Conservation (phyloP, 2,888 invertebrate species). For the Poecilus cupreus region DNA sequence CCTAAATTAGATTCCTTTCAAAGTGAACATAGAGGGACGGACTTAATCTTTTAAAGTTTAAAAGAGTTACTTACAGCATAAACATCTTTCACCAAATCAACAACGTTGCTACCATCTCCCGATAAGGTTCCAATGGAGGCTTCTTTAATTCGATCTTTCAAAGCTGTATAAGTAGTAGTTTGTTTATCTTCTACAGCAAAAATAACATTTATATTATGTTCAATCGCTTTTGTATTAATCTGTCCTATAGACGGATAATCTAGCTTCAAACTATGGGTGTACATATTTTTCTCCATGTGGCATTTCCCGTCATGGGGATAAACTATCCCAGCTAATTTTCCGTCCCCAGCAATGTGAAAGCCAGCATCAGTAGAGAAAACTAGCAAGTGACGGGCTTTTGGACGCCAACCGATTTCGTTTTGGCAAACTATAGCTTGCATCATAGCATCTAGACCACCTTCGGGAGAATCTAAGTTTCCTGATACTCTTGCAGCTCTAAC, state of each 20-base stretch:
- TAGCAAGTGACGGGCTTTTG: constrained; percentile 81
- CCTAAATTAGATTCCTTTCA: too few species aligned
- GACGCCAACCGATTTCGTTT: constrained; percentile 85
- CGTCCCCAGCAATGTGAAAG: constrained; percentile 88
- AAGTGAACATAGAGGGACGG: too few species aligned
- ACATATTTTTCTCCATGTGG: constrained; percentile 76
- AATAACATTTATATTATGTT: constrained; percentile 85
- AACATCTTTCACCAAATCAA: constrained; percentile 80
- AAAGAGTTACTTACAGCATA: constrained; percentile 77
- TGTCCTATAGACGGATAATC: constrained; percentile 89
- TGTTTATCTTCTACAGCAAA: constrained; percentile 79
- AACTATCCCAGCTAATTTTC: constrained; percentile 80
- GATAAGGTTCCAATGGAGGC: constrained; percentile 80
- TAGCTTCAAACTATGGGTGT: constrained; percentile 76
- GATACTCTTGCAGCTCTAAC: constrained; percentile 72
- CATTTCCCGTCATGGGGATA: constrained; percentile 84
- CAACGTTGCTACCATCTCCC: constrained; percentile 80
- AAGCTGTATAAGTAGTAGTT: constrained; percentile 72
- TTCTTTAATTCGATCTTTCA: constrained; percentile 79
- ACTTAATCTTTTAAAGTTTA: neutral
- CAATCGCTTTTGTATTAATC: constrained; percentile 78
- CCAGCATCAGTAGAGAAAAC: constrained; percentile 86
- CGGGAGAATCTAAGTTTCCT: constrained; percentile 75
- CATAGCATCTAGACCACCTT: constrained; percentile 91
- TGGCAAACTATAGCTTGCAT: constrained; percentile 88